phyloP scores from a whole-genome alignment of 2,113 vertebrate species.

The Salvator merianae region DNA sequence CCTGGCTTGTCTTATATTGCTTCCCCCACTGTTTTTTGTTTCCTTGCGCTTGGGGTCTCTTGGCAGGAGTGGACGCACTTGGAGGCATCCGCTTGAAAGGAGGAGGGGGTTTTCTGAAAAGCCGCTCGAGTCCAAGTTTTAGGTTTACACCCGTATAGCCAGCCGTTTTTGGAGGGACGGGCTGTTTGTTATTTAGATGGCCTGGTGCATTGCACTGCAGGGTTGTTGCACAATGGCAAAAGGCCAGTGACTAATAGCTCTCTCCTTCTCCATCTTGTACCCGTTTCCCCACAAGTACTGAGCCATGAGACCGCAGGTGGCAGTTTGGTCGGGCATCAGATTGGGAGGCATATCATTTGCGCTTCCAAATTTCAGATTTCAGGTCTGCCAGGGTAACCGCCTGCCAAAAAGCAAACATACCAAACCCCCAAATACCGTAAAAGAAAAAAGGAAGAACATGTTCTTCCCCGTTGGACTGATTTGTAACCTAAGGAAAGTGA shows the following conservation, averaged over 20 bases:
- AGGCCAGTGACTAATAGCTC: constrained; percentile 80
- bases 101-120: constrained; percentile 79
- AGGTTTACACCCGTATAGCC: constrained; percentile 32
- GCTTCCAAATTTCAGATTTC: constrained; percentile 70
- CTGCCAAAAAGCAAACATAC: constrained; percentile 71
- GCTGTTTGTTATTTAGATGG: constrained; percentile 58
- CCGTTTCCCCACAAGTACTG: neutral
- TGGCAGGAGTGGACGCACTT: constrained; percentile 68
- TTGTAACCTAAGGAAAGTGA: constrained; percentile 12
- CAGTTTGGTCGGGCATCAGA: constrained; percentile 65
- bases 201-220: constrained; percentile 74
- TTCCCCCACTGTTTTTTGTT: too few species aligned
- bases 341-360: constrained; percentile 55
- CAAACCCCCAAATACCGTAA: constrained; percentile 34
- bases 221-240: constrained; percentile 81
- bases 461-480: constrained; percentile 38
- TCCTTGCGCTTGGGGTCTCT: constrained; percentile 35
- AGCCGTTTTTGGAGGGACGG: constrained; percentile 42
- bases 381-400: constrained; percentile 63
- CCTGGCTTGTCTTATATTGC: constrained; percentile 65
- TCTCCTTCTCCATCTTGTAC: constrained; percentile 57
- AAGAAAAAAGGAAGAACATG: constrained; percentile 19
- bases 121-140: constrained; percentile 71
- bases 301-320: constrained; percentile 76
- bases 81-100: constrained; percentile 72